Evolutionary conservation across 2,113 vertebrate species (phyloP).

Genomic region (Takifugu flavidus): DNA sequence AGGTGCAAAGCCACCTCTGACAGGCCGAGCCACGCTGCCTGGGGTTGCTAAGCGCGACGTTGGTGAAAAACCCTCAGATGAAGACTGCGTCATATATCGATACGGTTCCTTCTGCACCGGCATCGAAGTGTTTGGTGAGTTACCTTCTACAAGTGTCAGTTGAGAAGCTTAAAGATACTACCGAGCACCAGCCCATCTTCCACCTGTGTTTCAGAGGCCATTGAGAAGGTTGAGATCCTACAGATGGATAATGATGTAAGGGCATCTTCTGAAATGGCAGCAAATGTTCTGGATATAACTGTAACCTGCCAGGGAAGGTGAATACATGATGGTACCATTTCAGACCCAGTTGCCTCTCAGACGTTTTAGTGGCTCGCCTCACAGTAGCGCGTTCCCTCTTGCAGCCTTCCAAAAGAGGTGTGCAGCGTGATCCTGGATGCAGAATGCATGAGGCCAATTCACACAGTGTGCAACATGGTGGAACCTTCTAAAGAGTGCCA

Average conservation of each 20-base stretch:
- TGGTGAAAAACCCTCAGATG: slow-evolving; percentile 39
- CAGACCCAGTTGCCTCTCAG: neutral
- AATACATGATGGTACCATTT: slow-evolving; percentile 7
- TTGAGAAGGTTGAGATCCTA: slow-evolving; percentile 85
- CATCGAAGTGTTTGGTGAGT: slow-evolving; percentile 86
- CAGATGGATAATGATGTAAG: slow-evolving; percentile 73
- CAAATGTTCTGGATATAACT: slow-evolving; percentile 82
- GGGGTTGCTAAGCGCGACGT: slow-evolving; percentile 76
- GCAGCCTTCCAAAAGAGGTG: slow-evolving; percentile 80
- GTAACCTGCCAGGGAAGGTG: slow-evolving; percentile 90
- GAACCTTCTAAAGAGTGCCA: slow-evolving; percentile 79
- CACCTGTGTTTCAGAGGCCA: slow-evolving; percentile 77
- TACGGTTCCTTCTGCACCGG: slow-evolving; percentile 86
- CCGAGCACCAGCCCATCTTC: no score
- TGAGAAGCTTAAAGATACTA: no score
- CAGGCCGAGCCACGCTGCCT: slow-evolving; percentile 35
- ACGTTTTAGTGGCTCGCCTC: neutral
- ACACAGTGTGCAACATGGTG: slow-evolving; percentile 77
- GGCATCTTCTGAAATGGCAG: slow-evolving; percentile 40
- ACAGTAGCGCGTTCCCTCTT: neutral
- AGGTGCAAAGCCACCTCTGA: slow-evolving; percentile 24
- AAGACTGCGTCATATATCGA: slow-evolving; percentile 83
- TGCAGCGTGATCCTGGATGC: slow-evolving; percentile 85
- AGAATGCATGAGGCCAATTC: slow-evolving; percentile 78
- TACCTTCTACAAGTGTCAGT: neutral